phyloP scores from a whole-genome alignment of 2,797 vertebrate genomes.

The Pogoniulus pusillus region DNA sequence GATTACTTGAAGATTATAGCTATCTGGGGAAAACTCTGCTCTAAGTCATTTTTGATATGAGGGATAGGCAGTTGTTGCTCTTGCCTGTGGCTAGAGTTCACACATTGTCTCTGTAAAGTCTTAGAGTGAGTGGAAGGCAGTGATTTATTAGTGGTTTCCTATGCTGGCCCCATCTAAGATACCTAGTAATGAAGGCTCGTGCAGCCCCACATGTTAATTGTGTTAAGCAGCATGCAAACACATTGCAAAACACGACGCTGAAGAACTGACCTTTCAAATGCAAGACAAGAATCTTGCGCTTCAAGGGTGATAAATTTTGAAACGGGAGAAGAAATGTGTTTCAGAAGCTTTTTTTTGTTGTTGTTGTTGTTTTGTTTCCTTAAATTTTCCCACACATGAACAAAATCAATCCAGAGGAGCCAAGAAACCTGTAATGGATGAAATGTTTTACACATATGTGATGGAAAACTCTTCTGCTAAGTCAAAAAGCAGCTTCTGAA shows the following conservation, averaged over 20 bases:
- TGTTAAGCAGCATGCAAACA: neutral
- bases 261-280: neutral
- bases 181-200: neutral
- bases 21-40: slow-evolving; percentile 34
- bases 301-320: slow-evolving; percentile 30
- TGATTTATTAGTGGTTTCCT: slow-evolving; percentile 10
- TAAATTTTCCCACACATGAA: slow-evolving; percentile 42
- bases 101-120: neutral
- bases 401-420: slow-evolving; percentile 55
- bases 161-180: neutral
- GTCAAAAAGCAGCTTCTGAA: slow-evolving; percentile 82
- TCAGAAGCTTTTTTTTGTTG: slow-evolving; percentile 35
- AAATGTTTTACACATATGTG: slow-evolving; percentile 82
- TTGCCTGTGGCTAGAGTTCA: slow-evolving; percentile 22
- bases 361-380: slow-evolving; percentile 69
- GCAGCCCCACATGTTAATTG: neutral
- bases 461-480: slow-evolving; percentile 80
- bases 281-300: neutral
- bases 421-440: slow-evolving; percentile 75
- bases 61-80: neutral
- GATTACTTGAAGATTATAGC: slow-evolving; percentile 35
- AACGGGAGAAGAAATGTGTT: slow-evolving; percentile 55
- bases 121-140: neutral
- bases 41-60: slow-evolving; percentile 34
- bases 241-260: neutral